phyloP scores from a whole-genome alignment of 2,113 vertebrate species.

The Ictalurus punctatus region DNA sequence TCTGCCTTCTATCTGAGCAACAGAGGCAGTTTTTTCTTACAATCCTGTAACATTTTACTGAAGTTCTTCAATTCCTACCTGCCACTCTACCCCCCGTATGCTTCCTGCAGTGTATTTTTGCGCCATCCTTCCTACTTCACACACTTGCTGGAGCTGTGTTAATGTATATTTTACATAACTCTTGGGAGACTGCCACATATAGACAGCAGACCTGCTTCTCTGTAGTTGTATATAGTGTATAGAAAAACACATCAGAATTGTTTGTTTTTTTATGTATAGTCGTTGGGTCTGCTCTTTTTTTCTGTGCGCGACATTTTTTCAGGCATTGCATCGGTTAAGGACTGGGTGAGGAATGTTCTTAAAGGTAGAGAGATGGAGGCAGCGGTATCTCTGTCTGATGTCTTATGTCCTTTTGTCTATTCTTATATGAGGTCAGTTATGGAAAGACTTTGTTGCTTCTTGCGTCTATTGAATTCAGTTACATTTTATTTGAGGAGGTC shows the following conservation, averaged over 20 bases:
- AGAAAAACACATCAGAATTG: slow-evolving; percentile 57
- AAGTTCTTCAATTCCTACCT: slow-evolving; percentile 20
- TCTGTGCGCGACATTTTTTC: slow-evolving; percentile 56
- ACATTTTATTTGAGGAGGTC: background rate
- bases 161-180: slow-evolving; percentile 27
- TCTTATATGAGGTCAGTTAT: slow-evolving; percentile 50
- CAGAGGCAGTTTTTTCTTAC: background rate
- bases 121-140: slow-evolving; percentile 15
- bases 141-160: slow-evolving; percentile 14
- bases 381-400: background rate
- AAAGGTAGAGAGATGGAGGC: background rate
- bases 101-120: slow-evolving; percentile 1
- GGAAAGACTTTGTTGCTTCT: slow-evolving; percentile 29
- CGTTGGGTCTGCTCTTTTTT: slow-evolving; percentile 28
- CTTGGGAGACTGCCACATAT: slow-evolving; percentile 56
- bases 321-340: background rate
- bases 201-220: slow-evolving; percentile 58
- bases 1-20: background rate
- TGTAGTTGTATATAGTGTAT: slow-evolving; percentile 54
- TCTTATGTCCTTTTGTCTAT: slow-evolving; percentile 38
- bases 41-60: slow-evolving; percentile 23
- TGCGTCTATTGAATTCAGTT: background rate
- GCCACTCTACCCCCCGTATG: slow-evolving; percentile 1
- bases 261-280: slow-evolving; percentile 58
- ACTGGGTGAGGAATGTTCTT: slow-evolving; percentile 3